phyloP scores from a whole-genome alignment of 2,797 vertebrate genomes.

The Melanotaenia boesemani region DNA sequence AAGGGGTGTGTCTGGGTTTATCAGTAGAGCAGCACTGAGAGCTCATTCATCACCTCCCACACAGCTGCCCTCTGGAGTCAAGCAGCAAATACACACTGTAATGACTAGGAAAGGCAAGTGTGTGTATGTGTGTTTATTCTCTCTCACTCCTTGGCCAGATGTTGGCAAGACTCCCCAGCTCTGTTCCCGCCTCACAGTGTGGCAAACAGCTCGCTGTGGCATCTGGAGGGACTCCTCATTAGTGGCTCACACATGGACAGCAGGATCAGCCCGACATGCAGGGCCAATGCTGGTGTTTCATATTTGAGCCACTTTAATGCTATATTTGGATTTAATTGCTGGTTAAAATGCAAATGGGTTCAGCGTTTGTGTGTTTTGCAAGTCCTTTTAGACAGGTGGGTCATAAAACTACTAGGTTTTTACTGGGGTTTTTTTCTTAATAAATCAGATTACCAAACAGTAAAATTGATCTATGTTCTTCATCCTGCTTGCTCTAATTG shows the following conservation, averaged over 20 bases:
- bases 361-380: conserved; percentile 17
- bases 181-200: conserved; percentile 64
- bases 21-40: conserved; percentile 52
- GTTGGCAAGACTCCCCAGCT: conserved; percentile 60
- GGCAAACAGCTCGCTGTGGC: conserved; percentile 60
- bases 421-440: conserved; percentile 8
- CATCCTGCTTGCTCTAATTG: background rate
- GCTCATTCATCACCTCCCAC: conserved; percentile 81
- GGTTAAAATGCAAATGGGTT: conserved; percentile 20
- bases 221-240: conserved; percentile 80
- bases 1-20: conserved; percentile 46
- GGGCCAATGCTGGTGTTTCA: conserved; percentile 19
- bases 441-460: conserved; percentile 22
- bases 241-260: conserved; percentile 54
- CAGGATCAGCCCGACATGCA: conserved; percentile 12
- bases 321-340: conserved; percentile 17
- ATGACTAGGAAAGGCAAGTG: conserved; percentile 42
- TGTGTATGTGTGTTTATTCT: conserved; percentile 18
- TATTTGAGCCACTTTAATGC: conserved; percentile 27
- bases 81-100: conserved; percentile 53
- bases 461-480: conserved; percentile 13
- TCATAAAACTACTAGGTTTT: conserved; percentile 21
- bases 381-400: conserved; percentile 13
- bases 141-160: conserved; percentile 65
- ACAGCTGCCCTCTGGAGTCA: conserved; percentile 74